Evolutionary conservation across 2,797 vertebrate species (phyloP).

Genomic region (Nyctalus aviator): DNA sequence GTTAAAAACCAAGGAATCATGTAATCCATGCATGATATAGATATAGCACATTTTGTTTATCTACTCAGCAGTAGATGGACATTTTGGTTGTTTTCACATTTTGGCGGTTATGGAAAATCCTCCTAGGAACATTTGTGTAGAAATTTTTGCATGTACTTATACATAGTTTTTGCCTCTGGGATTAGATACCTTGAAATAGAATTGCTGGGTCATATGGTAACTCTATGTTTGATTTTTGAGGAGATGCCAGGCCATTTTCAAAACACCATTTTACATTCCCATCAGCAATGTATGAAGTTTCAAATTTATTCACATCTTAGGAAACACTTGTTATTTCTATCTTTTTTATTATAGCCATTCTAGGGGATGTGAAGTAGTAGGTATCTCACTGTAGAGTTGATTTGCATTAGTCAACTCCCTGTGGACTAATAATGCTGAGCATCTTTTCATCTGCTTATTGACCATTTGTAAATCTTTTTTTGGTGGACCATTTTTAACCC

Average conservation of each 20-base stretch:
- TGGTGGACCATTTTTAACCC: not conserved
- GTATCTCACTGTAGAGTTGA: not conserved
- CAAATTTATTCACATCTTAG: not conserved
- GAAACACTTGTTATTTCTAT: not conserved
- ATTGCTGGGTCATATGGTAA: not conserved
- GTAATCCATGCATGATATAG: not conserved
- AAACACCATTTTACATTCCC: not conserved
- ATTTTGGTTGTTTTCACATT: not conserved
- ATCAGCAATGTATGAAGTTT: not conserved
- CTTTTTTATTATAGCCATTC: not conserved
- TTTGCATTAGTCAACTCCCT: constrained; percentile 34
- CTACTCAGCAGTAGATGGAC: not conserved
- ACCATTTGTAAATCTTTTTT: not conserved
- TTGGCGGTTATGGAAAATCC: not conserved
- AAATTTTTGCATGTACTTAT: not conserved
- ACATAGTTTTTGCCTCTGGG: not conserved
- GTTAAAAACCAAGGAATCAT: not conserved
- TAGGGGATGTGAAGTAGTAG: not conserved
- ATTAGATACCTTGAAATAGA: not conserved
- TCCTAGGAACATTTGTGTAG: not conserved
- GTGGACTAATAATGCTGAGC: not conserved
- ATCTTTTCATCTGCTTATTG: constrained; percentile 22
- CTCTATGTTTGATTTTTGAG: not conserved
- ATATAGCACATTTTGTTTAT: not conserved
- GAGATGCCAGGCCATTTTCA: not conserved